Base-by-base conservation (phyloP, 2,113 vertebrate genomes). In the Cyprinodon brontotheroides region DNA sequence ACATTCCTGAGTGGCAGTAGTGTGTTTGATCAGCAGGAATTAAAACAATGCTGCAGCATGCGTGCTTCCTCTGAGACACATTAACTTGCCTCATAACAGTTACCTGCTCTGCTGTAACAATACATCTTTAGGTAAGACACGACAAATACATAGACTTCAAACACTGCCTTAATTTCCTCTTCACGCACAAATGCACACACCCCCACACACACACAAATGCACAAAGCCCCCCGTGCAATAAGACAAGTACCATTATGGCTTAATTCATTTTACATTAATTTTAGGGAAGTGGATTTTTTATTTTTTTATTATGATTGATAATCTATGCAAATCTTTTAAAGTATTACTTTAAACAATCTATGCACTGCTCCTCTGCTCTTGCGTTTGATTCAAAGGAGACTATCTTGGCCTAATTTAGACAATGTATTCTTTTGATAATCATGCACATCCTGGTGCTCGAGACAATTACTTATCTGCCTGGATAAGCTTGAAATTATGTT, bases 251-350 rank as follows among this genome's bases (percentile, higher is more conserved):
- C 75, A 87, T 90, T 83, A 20, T 68, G 77, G 82, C 70, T 77
- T 90, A 89, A 91, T 90, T 92, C 82, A 81, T 86, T 91, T 85
- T 84, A 89, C 91, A 91, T 91, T 91, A 85, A 86, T 90, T 87
- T 90, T 90, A 15, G 78, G 88, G 83, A 91, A 91, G 91, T 91
- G 86, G 85, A 77, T 70, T 83, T 84, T 82, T 29, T 1, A 29
- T 87, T 87, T 82, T 72, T 60, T 68, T 68, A 37, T 86, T 86
- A 83, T 70, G 72, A 88, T 81, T 91, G 87, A 90, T 92, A 85
- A 93, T 93, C 90, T 93, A 92, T 93, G 92, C 92, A 92, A 92
- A 90, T 92, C 82, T 91, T 84, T 92, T 86, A 91, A 88, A 85
- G 63, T 86, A 87, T 91, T 72, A 84, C 80, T 89, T 89, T 90